A percentile compares a stretch with the other conserved stretches of the same genome.
These are phyloP conservation scores for Teleiodes luculella DNA, from an alignment of 2,888 invertebrate genomes.

Conservation along the genomic window DNA sequence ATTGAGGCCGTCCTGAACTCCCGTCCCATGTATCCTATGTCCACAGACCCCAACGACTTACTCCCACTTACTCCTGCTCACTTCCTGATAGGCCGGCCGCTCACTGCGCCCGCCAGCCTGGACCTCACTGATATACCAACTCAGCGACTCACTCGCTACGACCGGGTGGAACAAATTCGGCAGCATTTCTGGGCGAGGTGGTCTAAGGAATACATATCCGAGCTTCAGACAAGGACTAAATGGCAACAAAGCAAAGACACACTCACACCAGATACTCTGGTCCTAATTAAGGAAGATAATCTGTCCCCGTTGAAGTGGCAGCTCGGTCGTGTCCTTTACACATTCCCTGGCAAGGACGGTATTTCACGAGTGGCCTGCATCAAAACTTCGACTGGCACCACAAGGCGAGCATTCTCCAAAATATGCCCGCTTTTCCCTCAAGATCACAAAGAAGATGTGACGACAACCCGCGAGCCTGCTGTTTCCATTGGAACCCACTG, in stretches of 20 bases:
- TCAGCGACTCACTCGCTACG: slow-evolving; percentile 8
- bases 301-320: background rate
- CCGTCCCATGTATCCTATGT: slow-evolving; percentile 25
- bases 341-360: slow-evolving; percentile 1
- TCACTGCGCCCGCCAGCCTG: slow-evolving; percentile 7
- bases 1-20: slow-evolving; percentile 30
- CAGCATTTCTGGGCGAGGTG: slow-evolving; percentile 15
- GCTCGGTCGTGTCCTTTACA: background rate
- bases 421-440: background rate
- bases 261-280: background rate
- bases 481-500: background rate
- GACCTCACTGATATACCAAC: background rate
- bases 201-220: slow-evolving; percentile 14
- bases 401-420: background rate
- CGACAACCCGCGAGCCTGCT: too few relatives aligned
- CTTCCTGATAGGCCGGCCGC: slow-evolving; percentile 27
- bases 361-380: background rate
- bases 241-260: slow-evolving; percentile 13
- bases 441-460: too few relatives aligned
- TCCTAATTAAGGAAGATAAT: background rate
- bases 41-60: slow-evolving; percentile 27
- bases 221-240: slow-evolving; percentile 16
- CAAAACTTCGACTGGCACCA: background rate
- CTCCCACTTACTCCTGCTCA: slow-evolving; percentile 36
- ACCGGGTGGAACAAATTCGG: slow-evolving; percentile 13